Evolutionary conservation across 2,113 vertebrate species (phyloP), one percentile per base, ranked within the genome.

Genomic region (Heloderma charlesbogerti): DNA sequence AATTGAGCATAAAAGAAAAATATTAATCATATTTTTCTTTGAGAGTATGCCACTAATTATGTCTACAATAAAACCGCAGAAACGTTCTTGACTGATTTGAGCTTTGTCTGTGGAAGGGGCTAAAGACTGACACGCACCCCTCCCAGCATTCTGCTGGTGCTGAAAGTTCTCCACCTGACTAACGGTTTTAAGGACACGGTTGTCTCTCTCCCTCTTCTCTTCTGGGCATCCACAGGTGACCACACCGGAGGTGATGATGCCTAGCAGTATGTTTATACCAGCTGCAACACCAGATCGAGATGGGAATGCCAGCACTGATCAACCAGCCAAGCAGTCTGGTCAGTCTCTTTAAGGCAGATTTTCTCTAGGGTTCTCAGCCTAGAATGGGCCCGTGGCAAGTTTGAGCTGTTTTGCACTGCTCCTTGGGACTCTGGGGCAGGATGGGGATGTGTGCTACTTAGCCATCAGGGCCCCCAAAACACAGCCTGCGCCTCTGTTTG

Each of bases 201-300:
- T 79, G 69, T 89, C 0, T 86, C 18, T 82, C 89, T 75, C 90
- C 54, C 88, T 92, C 96, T 86, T 95, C 87, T 89, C 96, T 95
- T 91, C 87, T 94, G 91, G 71, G 27, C 9, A 51, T 90, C 84
- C 96, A 89, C 97, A 99, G 99, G 99, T 99, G 97, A 98, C 99
- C 75, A 97, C 99, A 87, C 98, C 98, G 51, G 99, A 99, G 96
- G 98, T 98, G 95, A 97, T 98, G 94, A 97, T 99, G 98, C 99
- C 99, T 96, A 99, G 98, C 95, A 99, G 98, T 94, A 99, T 99
- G 99, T 99, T 99, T 89, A 98, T 99, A 92, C 98, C 99, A 2
- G 98, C 98, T 34, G 96, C 97, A 0, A 92, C 97, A 96, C 97
- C 98, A 79, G 99, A 99, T 57, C 97, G 96, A 91, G 99, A 99